Conservation (phyloP, 2,888 invertebrate genomes). For the Unio pictorum region DNA sequence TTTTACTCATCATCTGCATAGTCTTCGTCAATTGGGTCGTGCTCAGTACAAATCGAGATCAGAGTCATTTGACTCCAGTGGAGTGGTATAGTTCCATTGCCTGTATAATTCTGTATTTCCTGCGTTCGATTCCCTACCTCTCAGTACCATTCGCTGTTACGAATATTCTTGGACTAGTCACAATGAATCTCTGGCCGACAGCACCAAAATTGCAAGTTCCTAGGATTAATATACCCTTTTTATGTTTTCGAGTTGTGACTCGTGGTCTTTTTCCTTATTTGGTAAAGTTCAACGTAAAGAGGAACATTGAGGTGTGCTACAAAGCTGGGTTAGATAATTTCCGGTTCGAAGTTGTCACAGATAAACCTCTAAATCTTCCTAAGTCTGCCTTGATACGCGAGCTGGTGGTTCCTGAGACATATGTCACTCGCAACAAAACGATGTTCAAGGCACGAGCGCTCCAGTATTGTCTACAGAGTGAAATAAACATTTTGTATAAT, state of each 20-base stretch:
- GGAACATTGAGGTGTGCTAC: constrained; percentile 34
- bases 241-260: too few species aligned
- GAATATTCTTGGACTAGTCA: constrained; percentile 35
- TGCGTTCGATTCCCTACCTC: constrained; percentile 26
- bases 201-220: too few species aligned
- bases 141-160: constrained; percentile 27
- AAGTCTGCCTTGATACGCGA: constrained; percentile 13
- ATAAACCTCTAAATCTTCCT: constrained; percentile 26
- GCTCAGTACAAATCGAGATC: constrained; percentile 26
- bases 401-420: constrained; percentile 32
- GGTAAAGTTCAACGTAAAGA: constrained; percentile 26
- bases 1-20: constrained; percentile 18
- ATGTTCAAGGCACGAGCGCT: constrained; percentile 36
- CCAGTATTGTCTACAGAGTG: too few species aligned
- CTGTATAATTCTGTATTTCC: constrained; percentile 15
- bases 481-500: too few species aligned
- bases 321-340: constrained; percentile 38
- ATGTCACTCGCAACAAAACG: constrained; percentile 26
- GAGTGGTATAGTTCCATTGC: constrained; percentile 20
- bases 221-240: too few species aligned
- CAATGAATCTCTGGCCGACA: constrained; percentile 2
- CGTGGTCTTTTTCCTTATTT: constrained; percentile 28
- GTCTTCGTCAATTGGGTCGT: constrained; percentile 17
- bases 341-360: constrained; percentile 43
- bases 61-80: constrained; percentile 23